Conservation (phyloP, 2,888 invertebrate genomes). For the Morpho achilles region DNA sequence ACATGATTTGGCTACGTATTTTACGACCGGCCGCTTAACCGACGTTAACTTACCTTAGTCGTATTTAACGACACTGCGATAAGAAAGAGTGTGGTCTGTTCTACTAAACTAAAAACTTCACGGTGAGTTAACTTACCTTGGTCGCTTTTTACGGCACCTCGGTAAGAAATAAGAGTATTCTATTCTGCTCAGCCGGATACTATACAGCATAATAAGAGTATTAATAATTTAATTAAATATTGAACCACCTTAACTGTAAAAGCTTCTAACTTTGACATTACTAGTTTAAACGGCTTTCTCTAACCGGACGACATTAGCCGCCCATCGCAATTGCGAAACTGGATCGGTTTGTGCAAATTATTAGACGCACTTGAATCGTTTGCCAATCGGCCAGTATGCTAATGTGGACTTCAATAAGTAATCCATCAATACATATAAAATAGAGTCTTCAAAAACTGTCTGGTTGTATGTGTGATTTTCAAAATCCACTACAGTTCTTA, state of each 20-base stretch:
- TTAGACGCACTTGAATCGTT: slow-evolving; percentile 26
- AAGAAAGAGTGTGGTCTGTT: no score
- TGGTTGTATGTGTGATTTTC: neutral
- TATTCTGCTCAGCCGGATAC: no score
- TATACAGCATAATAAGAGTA: no score
- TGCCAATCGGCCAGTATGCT: slow-evolving; percentile 27
- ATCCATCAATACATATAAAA: neutral
- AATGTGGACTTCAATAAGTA: slow-evolving; percentile 14
- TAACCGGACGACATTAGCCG: slow-evolving; percentile 1
- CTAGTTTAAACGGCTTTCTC: slow-evolving; percentile 8
- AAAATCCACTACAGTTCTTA: neutral
- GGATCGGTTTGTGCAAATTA: slow-evolving; percentile 20
- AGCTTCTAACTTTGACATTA: neutral
- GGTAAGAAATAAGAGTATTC: no score
- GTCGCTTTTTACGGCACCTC: no score
- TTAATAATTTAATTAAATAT: no score
- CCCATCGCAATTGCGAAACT: slow-evolving; percentile 21
- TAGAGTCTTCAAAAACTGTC: neutral
- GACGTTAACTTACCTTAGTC: no score
- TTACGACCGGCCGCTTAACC: no score
- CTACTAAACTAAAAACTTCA: no score
- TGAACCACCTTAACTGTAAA: neutral
- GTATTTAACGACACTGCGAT: no score
- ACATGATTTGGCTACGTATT: no score
- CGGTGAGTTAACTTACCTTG: no score